Evolutionary conservation across 2,888 invertebrate genomes (phyloP).

Genomic region (Lepidonotus clava): DNA sequence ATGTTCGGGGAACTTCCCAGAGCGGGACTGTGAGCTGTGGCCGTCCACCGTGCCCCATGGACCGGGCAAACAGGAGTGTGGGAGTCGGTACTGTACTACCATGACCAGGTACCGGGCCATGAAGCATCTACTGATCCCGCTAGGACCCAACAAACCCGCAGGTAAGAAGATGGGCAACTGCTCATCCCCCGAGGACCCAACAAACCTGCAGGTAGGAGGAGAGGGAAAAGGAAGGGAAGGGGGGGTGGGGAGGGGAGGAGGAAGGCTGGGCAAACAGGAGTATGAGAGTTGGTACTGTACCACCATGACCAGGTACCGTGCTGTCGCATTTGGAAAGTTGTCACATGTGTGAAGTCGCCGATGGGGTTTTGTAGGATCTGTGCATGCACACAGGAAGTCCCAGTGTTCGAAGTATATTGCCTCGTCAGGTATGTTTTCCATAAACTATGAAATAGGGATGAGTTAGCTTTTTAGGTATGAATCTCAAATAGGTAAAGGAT

Average conservation of each 20-base stretch:
- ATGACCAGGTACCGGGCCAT: conserved; percentile 35
- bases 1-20: conserved; percentile 52
- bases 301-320: conserved; percentile 16
- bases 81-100: conserved; percentile 41
- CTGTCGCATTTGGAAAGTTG: too few species aligned
- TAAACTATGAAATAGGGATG: too few species aligned
- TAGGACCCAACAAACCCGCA: conserved; percentile 28
- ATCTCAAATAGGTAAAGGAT: too few species aligned
- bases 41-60: conserved; percentile 34
- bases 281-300: conserved; percentile 44
- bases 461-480: too few species aligned
- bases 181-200: conserved; percentile 43
- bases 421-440: too few species aligned
- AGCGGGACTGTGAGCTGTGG: conserved; percentile 53
- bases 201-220: background rate
- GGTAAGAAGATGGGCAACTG: background rate
- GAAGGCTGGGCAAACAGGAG: conserved; percentile 45
- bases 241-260: too few species aligned
- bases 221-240: too few species aligned
- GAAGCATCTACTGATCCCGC: conserved; percentile 46
- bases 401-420: too few species aligned
- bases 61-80: conserved; percentile 45
- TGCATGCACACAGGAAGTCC: too few species aligned
- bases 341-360: too few species aligned
- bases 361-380: too few species aligned